These are phyloP conservation scores for Cyrtorhinus lividipennis DNA, from an alignment of 1,140 invertebrate genomes.

Conservation along the genomic window DNA sequence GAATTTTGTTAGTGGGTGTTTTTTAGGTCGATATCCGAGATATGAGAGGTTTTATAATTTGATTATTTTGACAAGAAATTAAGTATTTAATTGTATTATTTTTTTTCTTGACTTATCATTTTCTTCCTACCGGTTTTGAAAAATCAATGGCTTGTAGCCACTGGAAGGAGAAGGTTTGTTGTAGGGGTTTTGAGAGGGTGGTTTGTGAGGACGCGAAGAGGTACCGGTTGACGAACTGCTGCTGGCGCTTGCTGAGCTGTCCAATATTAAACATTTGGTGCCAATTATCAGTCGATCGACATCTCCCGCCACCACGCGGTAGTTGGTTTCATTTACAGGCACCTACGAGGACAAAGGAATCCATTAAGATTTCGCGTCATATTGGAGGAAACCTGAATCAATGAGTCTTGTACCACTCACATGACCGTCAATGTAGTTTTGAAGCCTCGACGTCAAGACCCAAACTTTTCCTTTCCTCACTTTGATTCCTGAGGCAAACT, in stretches of 20 bases:
- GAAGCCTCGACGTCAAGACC: conserved; percentile 22
- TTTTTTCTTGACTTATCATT: too few species aligned
- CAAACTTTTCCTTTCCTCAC: conserved; percentile 21
- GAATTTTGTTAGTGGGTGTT: too few species aligned
- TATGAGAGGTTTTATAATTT: too few species aligned
- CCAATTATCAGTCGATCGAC: conserved; percentile 17
- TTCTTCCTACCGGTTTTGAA: background rate
- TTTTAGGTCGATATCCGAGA: too few species aligned
- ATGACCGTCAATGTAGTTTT: conserved; percentile 23
- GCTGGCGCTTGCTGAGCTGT: background rate
- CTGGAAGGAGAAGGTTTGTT: background rate
- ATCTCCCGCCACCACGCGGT: conserved; percentile 21
- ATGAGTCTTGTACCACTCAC: background rate
- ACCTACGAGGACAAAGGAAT: background rate
- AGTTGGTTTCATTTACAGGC: conserved; percentile 20
- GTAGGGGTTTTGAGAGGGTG: background rate
- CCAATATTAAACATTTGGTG: conserved; percentile 19
- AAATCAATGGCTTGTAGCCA: background rate
- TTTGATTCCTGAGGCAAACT: conserved; percentile 26
- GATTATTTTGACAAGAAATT: too few species aligned
- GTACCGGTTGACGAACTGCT: background rate
- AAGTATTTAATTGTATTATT: too few species aligned
- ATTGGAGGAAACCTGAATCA: background rate
- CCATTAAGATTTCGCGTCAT: too few species aligned
- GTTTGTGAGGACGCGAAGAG: background rate